Evolutionary conservation across 1,140 invertebrate genomes (phyloP), one percentile per base, ranked within the genome.

Genomic region (Scaptomyza montana): DNA sequence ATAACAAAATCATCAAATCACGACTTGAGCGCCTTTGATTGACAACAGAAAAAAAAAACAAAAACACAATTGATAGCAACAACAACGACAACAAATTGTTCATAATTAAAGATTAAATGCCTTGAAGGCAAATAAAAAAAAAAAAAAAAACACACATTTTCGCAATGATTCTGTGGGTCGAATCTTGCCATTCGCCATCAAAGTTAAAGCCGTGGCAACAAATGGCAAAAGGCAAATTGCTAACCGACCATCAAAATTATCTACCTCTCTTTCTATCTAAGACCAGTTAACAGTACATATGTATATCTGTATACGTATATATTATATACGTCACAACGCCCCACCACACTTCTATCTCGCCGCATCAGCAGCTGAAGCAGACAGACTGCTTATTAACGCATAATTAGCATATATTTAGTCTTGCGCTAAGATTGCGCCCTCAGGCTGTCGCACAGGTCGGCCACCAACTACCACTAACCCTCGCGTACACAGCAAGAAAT

Each of bases 391-490:
- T 87, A 87, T 87, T 87, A 86, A 87, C 84, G 82, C 82, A 89
- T 87, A 87, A 87, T 87, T 87, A 87, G 82, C 82, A 87, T 87
- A 87, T 87, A 87, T 82, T 89, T 87, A 87, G 82, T 79, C 67
- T 59, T 55, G 78, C 67, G 72, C 68, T 47, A 60, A 87, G 82
- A 87, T 76, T 75, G 82, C 72, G 53, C 63, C 36, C 36, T 56
- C 47, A 47, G 60, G 69, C 63, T 68, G 50, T 61, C 33, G 59
- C 49, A 60, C 45, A 45, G 43, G 43, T 64, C 49, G 36, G 21
- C 3, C 9, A 25, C 21, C 21, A 25, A 25, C 46, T 9, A 1
- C 33, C 3, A 1, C 9, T 4, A 6, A 28, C 39, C 25, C n/a
- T 1, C 30, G 8, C 33, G 3, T 25, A 33, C 30, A 33, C 30